Percentiles rank a stretch among this genome's conserved stretches.
These are phyloP conservation scores for Drosophila engyochracea DNA, from an alignment of 2,888 invertebrate species.

Conservation along the genomic window DNA sequence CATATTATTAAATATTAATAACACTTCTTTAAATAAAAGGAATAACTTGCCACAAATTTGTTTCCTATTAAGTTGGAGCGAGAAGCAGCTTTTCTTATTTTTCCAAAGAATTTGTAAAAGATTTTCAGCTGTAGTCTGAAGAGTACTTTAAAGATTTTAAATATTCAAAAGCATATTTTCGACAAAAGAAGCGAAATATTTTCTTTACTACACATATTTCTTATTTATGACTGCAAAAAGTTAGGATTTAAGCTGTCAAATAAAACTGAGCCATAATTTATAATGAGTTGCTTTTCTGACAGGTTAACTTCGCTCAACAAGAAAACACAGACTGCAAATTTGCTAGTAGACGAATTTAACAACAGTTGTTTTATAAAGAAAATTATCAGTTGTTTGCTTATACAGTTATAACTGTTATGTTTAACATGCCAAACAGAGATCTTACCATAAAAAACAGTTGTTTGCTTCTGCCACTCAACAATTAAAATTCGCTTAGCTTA, in stretches of 20 bases:
- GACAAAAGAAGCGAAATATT: not conserved
- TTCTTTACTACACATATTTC: not conserved
- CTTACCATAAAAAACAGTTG: not conserved
- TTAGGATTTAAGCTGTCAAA: not conserved
- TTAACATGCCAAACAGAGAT: not conserved
- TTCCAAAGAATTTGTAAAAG: not conserved
- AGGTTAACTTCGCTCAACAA: not conserved
- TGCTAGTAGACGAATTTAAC: not conserved
- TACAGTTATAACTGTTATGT: not conserved
- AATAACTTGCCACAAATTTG: not conserved
- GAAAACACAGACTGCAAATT: not conserved
- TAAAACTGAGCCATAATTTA: not conserved
- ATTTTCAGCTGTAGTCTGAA: not conserved
- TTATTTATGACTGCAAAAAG: not conserved
- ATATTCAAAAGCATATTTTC: not conserved
- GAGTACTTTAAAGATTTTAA: not conserved
- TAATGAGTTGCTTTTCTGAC: not conserved
- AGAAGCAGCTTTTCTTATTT: not conserved
- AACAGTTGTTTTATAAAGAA: not conserved
- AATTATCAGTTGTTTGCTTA: not conserved
- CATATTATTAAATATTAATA: not conserved
- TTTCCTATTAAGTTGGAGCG: not conserved
- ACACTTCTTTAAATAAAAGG: not conserved
- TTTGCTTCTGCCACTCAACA: not conserved
- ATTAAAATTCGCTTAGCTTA: conserved; percentile 17